A percentile compares a stretch with the other conserved stretches of the same genome.
Conservation (phyloP, 1,140 invertebrate genomes). For the Triops cancriformis region DNA sequence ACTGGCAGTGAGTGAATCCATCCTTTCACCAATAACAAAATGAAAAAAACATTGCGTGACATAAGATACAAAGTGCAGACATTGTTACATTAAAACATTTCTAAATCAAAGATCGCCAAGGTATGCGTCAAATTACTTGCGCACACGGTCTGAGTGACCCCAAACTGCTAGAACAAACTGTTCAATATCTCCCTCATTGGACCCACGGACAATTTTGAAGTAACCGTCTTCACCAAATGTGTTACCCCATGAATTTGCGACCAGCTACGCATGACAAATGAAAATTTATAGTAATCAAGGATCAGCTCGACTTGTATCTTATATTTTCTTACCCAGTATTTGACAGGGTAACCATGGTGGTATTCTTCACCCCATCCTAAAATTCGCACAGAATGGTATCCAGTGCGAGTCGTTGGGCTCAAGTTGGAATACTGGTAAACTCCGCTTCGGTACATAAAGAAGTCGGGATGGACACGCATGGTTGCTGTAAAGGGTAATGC, state of each 20-base stretch:
- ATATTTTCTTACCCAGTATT: constrained; percentile 72
- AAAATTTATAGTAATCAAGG: too few relatives aligned
- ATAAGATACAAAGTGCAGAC: constrained; percentile 12
- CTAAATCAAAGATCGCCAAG: not conserved
- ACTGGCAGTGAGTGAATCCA: not conserved
- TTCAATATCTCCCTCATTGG: constrained; percentile 78
- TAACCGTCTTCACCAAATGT: constrained; percentile 81
- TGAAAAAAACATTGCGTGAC: not conserved
- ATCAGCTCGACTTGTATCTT: not conserved
- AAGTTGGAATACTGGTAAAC: constrained; percentile 61
- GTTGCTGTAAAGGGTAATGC: constrained; percentile 54
- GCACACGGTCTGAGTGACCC: constrained; percentile 43
- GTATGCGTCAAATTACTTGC: constrained; percentile 2
- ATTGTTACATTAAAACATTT: not conserved
- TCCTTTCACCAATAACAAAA: not conserved
- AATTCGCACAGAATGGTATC: constrained; percentile 82
- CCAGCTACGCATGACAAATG: constrained; percentile 55
- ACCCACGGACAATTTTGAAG: constrained; percentile 68
- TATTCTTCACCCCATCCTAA: constrained; percentile 80
- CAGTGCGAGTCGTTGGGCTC: constrained; percentile 48
- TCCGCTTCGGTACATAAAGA: constrained; percentile 77
- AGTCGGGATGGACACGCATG: constrained; percentile 78
- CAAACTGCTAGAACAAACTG: constrained; percentile 67
- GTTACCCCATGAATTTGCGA: constrained; percentile 73
- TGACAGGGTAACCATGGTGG: constrained; percentile 46